Evolutionary conservation across 2,113 vertebrate genomes (phyloP).

Genomic region (Dendrocopos noguchii): DNA sequence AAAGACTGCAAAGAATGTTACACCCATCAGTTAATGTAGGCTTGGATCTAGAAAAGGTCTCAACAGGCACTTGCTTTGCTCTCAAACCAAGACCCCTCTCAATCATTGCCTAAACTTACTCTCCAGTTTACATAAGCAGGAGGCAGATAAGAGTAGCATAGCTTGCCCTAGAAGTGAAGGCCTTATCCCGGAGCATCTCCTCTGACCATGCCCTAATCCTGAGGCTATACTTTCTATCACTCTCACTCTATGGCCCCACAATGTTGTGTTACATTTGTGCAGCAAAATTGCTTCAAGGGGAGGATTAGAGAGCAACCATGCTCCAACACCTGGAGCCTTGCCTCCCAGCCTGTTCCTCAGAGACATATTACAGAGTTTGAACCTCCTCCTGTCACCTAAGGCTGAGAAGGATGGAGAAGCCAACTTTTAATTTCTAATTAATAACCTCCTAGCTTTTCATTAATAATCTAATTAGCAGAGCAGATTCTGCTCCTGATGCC

Average conservation of each 20-base stretch:
- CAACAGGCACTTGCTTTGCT: background rate
- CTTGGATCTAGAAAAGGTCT: background rate
- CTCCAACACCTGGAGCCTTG: background rate
- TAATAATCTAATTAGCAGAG: background rate
- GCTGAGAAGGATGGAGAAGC: background rate
- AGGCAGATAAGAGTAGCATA: background rate
- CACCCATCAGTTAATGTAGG: background rate
- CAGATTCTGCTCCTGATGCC: background rate
- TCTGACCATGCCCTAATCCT: background rate
- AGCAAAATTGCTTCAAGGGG: background rate
- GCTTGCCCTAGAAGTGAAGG: background rate
- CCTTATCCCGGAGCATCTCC: background rate
- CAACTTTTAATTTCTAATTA: background rate
- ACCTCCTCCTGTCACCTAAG: background rate
- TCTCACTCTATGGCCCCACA: background rate
- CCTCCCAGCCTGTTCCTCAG: background rate
- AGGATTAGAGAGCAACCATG: background rate
- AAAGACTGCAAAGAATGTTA: background rate
- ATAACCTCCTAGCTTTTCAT: background rate
- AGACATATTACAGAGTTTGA: background rate
- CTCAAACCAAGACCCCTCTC: background rate
- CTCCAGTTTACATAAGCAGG: accelerated
- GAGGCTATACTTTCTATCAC: background rate
- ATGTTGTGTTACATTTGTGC: background rate
- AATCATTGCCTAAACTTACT: background rate